A percentile compares a stretch with the other conserved stretches of the same genome.
Conservation (phyloP, 1,140 invertebrate genomes). For the Drosophila willistoni region DNA sequence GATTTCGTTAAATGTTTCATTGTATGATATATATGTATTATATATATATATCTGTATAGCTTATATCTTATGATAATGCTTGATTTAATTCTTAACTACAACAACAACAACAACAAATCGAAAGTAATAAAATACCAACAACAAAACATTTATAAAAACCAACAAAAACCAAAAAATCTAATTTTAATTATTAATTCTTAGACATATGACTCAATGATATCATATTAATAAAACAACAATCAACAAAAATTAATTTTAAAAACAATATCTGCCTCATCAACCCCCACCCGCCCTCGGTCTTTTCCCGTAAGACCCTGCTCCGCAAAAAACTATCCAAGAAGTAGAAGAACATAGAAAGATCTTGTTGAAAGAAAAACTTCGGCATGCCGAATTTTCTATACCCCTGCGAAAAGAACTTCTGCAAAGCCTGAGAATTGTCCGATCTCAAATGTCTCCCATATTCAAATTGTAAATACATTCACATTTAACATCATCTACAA, state of each 20-base stretch:
- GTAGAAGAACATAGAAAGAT: neutral
- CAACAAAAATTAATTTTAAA: slow-evolving; percentile 55
- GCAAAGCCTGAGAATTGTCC: no score
- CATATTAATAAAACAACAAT: slow-evolving; percentile 39
- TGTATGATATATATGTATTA: slow-evolving; percentile 67
- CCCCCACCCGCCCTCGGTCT: slow-evolving; percentile 34
- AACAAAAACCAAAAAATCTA: slow-evolving; percentile 26
- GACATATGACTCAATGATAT: slow-evolving; percentile 45
- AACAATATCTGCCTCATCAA: neutral
- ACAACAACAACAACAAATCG: slow-evolving; percentile 39
- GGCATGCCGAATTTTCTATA: neutral
- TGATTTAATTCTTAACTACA: slow-evolving; percentile 74
- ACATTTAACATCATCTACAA: slow-evolving; percentile 9
- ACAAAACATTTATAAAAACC: slow-evolving; percentile 64
- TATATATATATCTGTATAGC: slow-evolving; percentile 39
- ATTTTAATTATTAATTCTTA: slow-evolving; percentile 75
- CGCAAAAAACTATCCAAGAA: neutral
- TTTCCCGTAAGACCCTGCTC: neutral
- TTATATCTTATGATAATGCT: slow-evolving; percentile 10
- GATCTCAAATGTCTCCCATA: no score
- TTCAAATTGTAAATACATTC: neutral
- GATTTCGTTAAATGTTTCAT: slow-evolving; percentile 83
- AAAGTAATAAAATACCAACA: slow-evolving; percentile 53
- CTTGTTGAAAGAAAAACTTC: neutral
- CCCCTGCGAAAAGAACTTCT: neutral